Percentiles rank a stretch among this genome's conserved stretches.
phyloP scores from a whole-genome alignment of 2,888 invertebrate species.

The Drosophila conformis region DNA sequence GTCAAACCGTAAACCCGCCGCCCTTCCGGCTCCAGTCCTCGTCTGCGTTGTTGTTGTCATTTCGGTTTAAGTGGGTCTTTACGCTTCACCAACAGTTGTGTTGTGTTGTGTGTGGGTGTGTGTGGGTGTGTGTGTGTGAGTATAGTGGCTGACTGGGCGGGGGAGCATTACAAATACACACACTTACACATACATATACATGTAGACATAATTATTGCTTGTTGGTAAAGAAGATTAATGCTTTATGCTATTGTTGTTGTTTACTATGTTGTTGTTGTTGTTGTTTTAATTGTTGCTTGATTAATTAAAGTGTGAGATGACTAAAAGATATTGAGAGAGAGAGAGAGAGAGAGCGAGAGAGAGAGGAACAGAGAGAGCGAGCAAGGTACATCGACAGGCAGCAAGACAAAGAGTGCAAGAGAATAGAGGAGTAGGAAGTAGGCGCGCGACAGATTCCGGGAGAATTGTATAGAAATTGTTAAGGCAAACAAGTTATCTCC shows the following conservation, averaged over 20 bases:
- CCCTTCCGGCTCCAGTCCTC: neutral
- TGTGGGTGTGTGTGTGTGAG: conserved; percentile 12
- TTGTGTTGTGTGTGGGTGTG: neutral
- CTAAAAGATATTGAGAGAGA: conserved; percentile 35
- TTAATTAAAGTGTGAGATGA: conserved; percentile 63
- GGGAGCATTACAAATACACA: conserved; percentile 13
- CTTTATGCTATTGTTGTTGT: conserved; percentile 27
- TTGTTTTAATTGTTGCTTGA: conserved; percentile 45
- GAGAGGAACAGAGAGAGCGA: conserved; percentile 7
- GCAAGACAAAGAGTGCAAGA: conserved; percentile 17
- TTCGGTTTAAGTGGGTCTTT: conserved; percentile 54
- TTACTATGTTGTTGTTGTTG: conserved; percentile 18
- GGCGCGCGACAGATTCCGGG: neutral
- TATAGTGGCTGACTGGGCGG: conserved; percentile 1
- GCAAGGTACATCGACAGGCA: conserved; percentile 42
- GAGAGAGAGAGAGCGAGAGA: conserved; percentile 22
- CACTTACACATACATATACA: conserved; percentile 12
- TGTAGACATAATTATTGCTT: conserved; percentile 34
- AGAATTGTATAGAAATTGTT: neutral
- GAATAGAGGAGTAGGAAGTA: neutral
- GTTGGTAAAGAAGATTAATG: conserved; percentile 39
- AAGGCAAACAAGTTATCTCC: neutral
- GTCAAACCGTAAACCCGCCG: conserved; percentile 24
- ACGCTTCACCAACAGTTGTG: conserved; percentile 16
- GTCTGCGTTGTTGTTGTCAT: conserved; percentile 51